phyloP scores from a whole-genome alignment of 2,113 vertebrate species.

The Phycodurus eques region DNA sequence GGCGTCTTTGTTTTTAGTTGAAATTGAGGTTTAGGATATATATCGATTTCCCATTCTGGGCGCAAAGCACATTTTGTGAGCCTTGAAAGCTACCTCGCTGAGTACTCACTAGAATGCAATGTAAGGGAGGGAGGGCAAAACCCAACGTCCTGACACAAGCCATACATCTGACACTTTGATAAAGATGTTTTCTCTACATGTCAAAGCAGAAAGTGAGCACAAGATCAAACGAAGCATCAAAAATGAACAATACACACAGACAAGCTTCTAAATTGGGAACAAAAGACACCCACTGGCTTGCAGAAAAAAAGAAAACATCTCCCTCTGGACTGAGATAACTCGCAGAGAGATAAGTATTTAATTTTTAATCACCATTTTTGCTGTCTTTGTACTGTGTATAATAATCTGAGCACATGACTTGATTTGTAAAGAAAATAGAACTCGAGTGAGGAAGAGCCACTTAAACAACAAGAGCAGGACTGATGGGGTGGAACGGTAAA shows the following conservation, averaged over 20 bases:
- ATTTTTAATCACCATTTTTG: constrained; percentile 80
- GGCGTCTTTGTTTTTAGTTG: constrained; percentile 15
- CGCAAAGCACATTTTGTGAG: constrained; percentile 19
- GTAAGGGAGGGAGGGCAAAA: constrained; percentile 39
- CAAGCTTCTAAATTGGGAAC: constrained; percentile 79
- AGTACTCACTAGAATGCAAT: constrained; percentile 50
- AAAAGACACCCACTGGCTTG: constrained; percentile 73
- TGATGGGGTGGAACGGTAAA: constrained; percentile 53
- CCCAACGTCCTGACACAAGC: constrained; percentile 56
- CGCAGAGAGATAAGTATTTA: constrained; percentile 76
- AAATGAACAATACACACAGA: constrained; percentile 77
- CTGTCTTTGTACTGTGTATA: constrained; percentile 75
- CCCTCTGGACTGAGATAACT: constrained; percentile 74
- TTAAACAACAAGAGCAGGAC: constrained; percentile 46
- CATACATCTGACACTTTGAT: constrained; percentile 66
- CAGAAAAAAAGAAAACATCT: constrained; percentile 59
- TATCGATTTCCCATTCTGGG: constrained; percentile 50
- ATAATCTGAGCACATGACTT: constrained; percentile 70
- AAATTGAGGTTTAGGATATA: constrained; percentile 46
- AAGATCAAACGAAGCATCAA: constrained; percentile 76
- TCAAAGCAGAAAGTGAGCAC: constrained; percentile 63
- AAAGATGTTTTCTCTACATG: constrained; percentile 67
- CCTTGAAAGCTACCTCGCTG: constrained; percentile 5
- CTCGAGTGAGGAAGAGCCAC: constrained; percentile 52
- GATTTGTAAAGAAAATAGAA: constrained; percentile 65